phyloP scores from a whole-genome alignment of 1,140 invertebrate genomes.

The Colletes gigas region DNA sequence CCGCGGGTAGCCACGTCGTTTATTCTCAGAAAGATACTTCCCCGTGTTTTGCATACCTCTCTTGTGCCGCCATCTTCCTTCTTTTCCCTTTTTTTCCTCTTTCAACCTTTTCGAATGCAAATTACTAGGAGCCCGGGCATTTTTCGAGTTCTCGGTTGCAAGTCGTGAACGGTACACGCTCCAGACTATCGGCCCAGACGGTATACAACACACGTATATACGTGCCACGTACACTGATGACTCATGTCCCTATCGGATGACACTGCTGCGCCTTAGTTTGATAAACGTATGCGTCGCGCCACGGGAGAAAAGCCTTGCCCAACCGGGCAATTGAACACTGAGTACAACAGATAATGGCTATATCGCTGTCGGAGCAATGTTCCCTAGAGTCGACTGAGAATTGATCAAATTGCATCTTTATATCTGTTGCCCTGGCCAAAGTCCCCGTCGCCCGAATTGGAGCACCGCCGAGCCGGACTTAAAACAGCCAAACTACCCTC shows the following conservation, averaged over 20 bases:
- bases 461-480: not conserved
- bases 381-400: not conserved
- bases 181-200: conserved; percentile 5
- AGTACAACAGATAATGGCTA: conserved; percentile 30
- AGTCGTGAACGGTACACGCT: not conserved
- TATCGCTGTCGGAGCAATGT: not conserved
- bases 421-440: not conserved
- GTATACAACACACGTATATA: not conserved
- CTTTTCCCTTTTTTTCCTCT: not conserved
- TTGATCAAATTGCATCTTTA: conserved; percentile 20
- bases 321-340: conserved; percentile 17
- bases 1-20: conserved; percentile 42
- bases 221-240: not conserved
- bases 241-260: conserved; percentile 43
- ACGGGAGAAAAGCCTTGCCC: conserved; percentile 12
- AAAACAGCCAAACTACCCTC: not conserved
- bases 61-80: conserved; percentile 29
- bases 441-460: not conserved
- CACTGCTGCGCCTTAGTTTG: conserved; percentile 47
- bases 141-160: conserved; percentile 30
- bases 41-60: conserved; percentile 59
- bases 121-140: conserved; percentile 7
- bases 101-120: conserved; percentile 49
- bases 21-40: conserved; percentile 61
- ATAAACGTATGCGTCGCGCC: conserved; percentile 24